Evolutionary conservation across 1,140 invertebrate species (phyloP).

Genomic region (Aphelenchoides besseyi): DNA sequence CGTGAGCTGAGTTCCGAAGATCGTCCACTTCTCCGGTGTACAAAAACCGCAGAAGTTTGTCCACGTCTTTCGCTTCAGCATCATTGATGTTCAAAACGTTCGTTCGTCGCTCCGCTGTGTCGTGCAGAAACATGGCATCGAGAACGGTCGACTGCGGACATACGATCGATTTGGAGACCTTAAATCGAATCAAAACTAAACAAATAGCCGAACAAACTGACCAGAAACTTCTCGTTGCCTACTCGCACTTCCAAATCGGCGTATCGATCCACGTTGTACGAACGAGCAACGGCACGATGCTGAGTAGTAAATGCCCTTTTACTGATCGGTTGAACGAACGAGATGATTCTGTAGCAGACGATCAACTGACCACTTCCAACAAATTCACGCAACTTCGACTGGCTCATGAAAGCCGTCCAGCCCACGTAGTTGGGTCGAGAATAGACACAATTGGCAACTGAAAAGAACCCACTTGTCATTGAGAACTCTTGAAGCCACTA

Average conservation of each 20-base stretch:
- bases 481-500: not conserved
- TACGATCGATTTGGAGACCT: not conserved
- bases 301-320: not conserved
- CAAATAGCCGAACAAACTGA: not conserved
- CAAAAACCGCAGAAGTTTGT: not conserved
- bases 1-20: not conserved
- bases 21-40: not conserved
- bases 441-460: not conserved
- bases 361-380: not conserved
- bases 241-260: not conserved
- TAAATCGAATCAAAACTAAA: not conserved
- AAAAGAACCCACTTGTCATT: not conserved
- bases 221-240: not conserved
- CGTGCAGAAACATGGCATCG: not conserved
- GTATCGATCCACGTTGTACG: not conserved
- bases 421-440: not conserved
- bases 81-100: not conserved
- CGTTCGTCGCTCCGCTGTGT: not conserved
- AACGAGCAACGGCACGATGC: not conserved
- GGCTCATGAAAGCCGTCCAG: not conserved
- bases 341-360: not conserved
- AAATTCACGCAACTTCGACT: not conserved
- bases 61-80: not conserved
- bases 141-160: not conserved
- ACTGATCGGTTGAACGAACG: not conserved